These are phyloP conservation scores for Enteromius anoplus DNA, from an alignment of 2,797 vertebrate genomes.

Conservation along the genomic window DNA sequence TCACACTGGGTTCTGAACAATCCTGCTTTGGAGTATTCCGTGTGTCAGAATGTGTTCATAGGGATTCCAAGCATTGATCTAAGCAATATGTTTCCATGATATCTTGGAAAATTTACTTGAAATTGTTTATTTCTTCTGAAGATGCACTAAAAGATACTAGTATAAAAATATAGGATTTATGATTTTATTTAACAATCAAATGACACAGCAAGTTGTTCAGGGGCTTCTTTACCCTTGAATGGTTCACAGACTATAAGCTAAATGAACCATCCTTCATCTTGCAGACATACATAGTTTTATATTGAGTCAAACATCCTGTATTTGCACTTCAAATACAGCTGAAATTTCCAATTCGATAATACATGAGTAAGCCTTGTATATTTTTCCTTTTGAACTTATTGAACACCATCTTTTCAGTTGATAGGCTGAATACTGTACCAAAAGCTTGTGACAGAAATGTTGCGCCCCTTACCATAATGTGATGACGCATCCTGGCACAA, in stretches of 20 bases:
- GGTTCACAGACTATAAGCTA: conserved; percentile 7
- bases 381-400: neutral
- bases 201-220: neutral
- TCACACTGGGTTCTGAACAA: neutral
- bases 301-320: neutral
- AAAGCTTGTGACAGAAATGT: too few relatives aligned
- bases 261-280: neutral
- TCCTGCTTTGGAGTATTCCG: neutral
- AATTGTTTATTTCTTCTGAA: conserved; percentile 4
- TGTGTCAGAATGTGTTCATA: neutral
- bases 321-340: conserved; percentile 12
- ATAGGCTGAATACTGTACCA: neutral
- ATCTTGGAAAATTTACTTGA: neutral
- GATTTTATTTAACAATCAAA: neutral
- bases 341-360: neutral
- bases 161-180: neutral
- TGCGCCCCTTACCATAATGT: too few relatives aligned
- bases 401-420: neutral
- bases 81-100: neutral
- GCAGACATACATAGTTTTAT: neutral
- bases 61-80: neutral
- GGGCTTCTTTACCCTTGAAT: neutral
- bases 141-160: neutral
- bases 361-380: neutral
- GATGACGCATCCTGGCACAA: too few relatives aligned